Conservation (phyloP, 2,797 vertebrate species). For the Pagetopsis macropterus region DNA sequence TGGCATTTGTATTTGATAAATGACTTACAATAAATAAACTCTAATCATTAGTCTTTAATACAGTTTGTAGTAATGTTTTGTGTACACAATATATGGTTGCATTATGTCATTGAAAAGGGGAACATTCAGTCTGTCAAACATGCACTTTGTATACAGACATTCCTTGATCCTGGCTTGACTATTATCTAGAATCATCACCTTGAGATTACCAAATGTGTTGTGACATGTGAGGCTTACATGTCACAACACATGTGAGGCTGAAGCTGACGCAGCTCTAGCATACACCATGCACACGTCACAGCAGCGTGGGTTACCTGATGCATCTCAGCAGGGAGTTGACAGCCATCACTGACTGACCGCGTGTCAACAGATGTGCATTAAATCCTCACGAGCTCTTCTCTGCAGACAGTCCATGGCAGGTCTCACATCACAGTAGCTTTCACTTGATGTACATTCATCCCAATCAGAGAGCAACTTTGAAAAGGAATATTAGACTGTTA, state of each 20-base stretch:
- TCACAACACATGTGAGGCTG: neutral
- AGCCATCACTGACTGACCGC: slow-evolving; percentile 66
- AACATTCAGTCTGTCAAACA: neutral
- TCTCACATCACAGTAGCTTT: slow-evolving; percentile 8
- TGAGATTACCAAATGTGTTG: too few species aligned
- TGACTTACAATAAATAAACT: too few species aligned
- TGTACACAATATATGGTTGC: neutral
- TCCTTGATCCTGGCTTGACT: neutral
- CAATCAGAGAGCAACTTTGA: too few species aligned
- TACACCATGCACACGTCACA: neutral
- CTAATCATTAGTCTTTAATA: neutral
- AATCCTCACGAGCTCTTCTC: slow-evolving; percentile 16
- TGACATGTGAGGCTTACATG: neutral
- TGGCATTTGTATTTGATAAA: too few species aligned
- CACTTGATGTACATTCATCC: neutral
- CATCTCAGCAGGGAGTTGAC: slow-evolving; percentile 68
- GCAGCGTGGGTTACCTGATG: slow-evolving; percentile 71
- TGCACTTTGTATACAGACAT: neutral
- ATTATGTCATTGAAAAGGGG: neutral
- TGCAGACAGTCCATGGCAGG: slow-evolving; percentile 7
- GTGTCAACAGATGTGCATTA: slow-evolving; percentile 9
- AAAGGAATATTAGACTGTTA: neutral
- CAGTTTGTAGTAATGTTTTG: neutral
- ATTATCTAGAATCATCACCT: neutral
- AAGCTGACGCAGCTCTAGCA: neutral